Conservation (phyloP, 2,113 vertebrate genomes). For the Oxyruncus cristatus region DNA sequence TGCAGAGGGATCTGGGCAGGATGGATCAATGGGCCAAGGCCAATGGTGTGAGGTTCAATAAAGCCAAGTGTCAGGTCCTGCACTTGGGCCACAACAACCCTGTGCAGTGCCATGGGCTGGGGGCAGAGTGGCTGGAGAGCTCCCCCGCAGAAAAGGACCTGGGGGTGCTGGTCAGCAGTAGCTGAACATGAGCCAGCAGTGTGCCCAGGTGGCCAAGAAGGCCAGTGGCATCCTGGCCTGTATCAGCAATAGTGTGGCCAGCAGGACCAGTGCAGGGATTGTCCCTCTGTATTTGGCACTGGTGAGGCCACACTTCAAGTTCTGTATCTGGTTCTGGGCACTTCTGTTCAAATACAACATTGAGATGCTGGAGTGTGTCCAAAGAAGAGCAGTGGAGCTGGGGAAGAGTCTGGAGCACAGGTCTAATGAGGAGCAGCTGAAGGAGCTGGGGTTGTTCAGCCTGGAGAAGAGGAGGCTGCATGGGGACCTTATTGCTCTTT, state of each 20-base stretch:
- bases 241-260: not conserved
- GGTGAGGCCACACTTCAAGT: accelerated
- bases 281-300: accelerated
- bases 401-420: not conserved
- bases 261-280: accelerated
- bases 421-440: not conserved
- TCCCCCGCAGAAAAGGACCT: no score
- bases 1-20: not conserved
- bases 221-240: not conserved
- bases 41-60: not conserved
- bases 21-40: not conserved
- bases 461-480: not conserved
- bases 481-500: not conserved
- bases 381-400: not conserved
- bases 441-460: not conserved
- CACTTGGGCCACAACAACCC: not conserved
- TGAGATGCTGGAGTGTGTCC: not conserved
- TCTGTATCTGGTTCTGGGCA: not conserved
- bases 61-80: not conserved
- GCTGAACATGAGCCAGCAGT: not conserved
- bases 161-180: accelerated
- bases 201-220: not conserved
- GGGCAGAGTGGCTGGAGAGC: not conserved
- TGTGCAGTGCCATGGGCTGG: not conserved
- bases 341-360: not conserved